Evolutionary conservation across 1,140 invertebrate genomes (phyloP), one percentile per base, ranked within the genome.

Genomic region (Anastrepha obliqua): DNA sequence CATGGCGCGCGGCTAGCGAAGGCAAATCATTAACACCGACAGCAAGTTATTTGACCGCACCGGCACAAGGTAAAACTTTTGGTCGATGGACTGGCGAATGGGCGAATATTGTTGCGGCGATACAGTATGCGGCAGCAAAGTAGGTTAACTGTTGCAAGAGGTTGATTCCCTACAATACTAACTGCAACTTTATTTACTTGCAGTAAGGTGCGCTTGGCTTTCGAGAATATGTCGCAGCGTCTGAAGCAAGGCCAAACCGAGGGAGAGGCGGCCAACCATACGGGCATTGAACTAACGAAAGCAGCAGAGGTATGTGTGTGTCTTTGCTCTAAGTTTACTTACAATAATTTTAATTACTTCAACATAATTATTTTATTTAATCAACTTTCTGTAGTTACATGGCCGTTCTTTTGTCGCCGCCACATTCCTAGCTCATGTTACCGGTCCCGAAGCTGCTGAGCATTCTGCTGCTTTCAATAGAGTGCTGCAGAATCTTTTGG

Each of bases 261-360:
- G 15, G 97, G 97, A 91, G 95, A 97, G 89, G 97, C 97, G 1
- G 98, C 97, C 96, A 98, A 98, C 92, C 94, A 95, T 90, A 96
- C 96, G 6, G 97, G 97, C 3, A 96, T 98, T 47, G 96, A 97
- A 91, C 94, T 98, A 1, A 95, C 95, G 5, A 94, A 95, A 87
- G 96, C 97, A 81, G 96, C 97, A 0, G 96, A 97, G 94, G 95
- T 92, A 17, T 29, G 44, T 51, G 5, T 3, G 15, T 47, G 29
- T 29, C 29, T 29, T 0, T 29, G 29, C 29, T 29, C 29, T 29
- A 29, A 29, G 29, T 29, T 29, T 29, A 17, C 13, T 15, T 17
- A 5, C 13, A 62, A 13, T 8, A 3, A 62, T 5, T 13, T 62
- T n/a, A 62, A 62, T 39, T 0, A 65, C 29, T 20, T 65, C 29